Evolutionary conservation across 1,140 invertebrate genomes (phyloP), one percentile per base, ranked within the genome.

Genomic region (Papilio helenus): DNA sequence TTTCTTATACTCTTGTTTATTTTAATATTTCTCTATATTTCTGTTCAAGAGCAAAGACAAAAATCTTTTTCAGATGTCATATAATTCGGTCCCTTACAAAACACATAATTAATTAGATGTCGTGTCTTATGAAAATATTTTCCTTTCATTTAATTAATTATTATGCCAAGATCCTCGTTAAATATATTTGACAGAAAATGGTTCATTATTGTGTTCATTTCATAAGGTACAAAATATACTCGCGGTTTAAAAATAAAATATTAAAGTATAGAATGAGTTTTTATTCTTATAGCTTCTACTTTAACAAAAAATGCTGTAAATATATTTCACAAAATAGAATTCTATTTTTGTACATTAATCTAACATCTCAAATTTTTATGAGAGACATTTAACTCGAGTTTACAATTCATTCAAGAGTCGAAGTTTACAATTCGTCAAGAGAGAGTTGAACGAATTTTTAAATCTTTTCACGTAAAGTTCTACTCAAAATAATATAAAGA

Each of bases 121-220:
- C 12, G 58, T 34, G 26, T 29, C 61, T 68, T 68, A 29, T 16
- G 61, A 68, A 68, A 68, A 16, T 29, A 34, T 68, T 68, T 68
- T 68, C 61, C 61, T 68, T 68, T 29, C 26, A 68, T 26, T 68
- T 68, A 29, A 68, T 61, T 61, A 61, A 61, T 68, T 23, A 68
- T 68, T 68, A 16, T 14, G 14, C 61, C 20, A 29, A 29, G 26
- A 29, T 29, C 26, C 26, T 29, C 14, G 29, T 68, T 68, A 68
- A 68, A 29, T 12, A 16, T 8, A 20, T 55, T 34, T 68, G 3
- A 29, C 20, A 14, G 23, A 34, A 68, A 16, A 16, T 34, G 14
- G 26, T 55, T 55, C 18, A 55, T 55, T 55, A 55, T 55, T 55
- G 18, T n/a, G 18, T 20, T 55, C 5, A 55, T 55, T 55, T 20